phyloP scores from a whole-genome alignment of 2,797 vertebrate species.

The Hylomyscus alleni region DNA sequence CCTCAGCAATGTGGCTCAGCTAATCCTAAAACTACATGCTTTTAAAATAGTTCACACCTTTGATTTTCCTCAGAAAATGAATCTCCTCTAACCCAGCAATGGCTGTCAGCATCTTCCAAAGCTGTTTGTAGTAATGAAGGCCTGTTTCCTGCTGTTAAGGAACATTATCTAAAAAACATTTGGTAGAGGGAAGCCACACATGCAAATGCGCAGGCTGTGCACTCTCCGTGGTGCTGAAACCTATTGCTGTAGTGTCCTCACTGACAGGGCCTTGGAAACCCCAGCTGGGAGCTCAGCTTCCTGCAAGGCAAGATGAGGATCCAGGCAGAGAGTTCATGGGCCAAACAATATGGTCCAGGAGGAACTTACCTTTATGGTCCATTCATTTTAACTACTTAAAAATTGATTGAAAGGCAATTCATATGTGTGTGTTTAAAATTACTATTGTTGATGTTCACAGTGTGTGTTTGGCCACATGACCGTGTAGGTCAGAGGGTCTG shows the following conservation, averaged over 20 bases:
- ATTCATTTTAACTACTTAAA: background rate
- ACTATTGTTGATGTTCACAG: background rate
- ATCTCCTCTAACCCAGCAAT: background rate
- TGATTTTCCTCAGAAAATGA: background rate
- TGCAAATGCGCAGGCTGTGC: accelerated
- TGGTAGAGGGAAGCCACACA: background rate
- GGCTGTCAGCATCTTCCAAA: background rate
- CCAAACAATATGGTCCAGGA: background rate
- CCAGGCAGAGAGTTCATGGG: background rate
- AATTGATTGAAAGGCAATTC: background rate
- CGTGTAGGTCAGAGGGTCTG: background rate
- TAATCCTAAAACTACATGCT: background rate
- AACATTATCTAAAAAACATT: background rate
- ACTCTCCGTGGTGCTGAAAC: background rate
- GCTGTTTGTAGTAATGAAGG: background rate
- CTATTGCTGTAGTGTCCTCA: background rate
- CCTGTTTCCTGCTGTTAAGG: background rate
- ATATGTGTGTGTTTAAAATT: background rate
- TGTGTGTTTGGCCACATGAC: background rate
- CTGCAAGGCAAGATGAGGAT: background rate
- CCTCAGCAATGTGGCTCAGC: background rate
- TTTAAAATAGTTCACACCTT: background rate
- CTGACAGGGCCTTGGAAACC: background rate
- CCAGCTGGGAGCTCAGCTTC: background rate
- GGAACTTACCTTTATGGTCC: background rate